phyloP scores from a whole-genome alignment of 1,140 invertebrate species.

The Cotesia vestalis region DNA sequence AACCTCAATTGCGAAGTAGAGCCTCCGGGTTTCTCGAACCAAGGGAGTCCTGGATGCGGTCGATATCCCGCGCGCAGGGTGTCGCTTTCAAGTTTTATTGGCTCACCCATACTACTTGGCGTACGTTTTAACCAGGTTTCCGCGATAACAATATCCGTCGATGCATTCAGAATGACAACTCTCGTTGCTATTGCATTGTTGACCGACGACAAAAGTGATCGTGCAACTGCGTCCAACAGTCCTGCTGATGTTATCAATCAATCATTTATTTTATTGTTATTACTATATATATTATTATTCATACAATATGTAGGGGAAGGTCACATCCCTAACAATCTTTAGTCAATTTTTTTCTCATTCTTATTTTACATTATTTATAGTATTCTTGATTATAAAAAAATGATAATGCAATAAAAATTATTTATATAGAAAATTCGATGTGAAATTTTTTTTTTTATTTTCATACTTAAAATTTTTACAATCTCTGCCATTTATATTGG shows the following conservation, averaged over 20 bases:
- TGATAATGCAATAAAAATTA: no score
- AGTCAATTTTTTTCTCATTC: no score
- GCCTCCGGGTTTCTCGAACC: slow-evolving; percentile 59
- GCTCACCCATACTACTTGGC: slow-evolving; percentile 64
- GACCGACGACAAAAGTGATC: slow-evolving; percentile 69
- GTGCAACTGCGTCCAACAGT: slow-evolving; percentile 69
- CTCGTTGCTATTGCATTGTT: slow-evolving; percentile 67
- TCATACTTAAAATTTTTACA: no score
- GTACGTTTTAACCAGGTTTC: slow-evolving; percentile 69
- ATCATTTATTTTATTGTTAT: slow-evolving; percentile 4
- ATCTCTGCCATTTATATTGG: no score
- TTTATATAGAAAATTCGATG: no score
- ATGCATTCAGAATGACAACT: slow-evolving; percentile 71
- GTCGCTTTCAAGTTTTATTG: slow-evolving; percentile 61
- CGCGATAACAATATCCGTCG: slow-evolving; percentile 67
- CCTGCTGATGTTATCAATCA: slow-evolving; percentile 53
- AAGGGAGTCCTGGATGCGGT: slow-evolving; percentile 67
- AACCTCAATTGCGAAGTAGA: slow-evolving; percentile 48
- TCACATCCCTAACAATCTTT: no score
- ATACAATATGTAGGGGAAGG: no score
- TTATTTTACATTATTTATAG: no score
- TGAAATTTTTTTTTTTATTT: no score
- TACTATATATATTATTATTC: no score
- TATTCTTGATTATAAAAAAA: no score
- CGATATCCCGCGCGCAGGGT: slow-evolving; percentile 65